Evolutionary conservation across 2,113 vertebrate species (phyloP).

Genomic region (Monopterus albus): DNA sequence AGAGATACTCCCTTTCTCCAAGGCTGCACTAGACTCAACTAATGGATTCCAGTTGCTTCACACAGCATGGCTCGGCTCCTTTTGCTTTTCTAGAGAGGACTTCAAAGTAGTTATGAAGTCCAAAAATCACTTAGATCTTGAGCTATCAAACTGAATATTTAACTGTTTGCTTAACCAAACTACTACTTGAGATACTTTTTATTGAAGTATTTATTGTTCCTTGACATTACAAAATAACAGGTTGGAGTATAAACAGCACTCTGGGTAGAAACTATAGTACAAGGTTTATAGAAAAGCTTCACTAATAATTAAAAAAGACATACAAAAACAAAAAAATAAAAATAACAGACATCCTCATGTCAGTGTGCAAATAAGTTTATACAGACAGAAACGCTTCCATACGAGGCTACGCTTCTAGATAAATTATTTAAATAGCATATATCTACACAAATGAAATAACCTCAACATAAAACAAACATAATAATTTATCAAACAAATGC

Average conservation of each 20-base stretch:
- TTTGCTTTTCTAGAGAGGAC: conserved; percentile 42
- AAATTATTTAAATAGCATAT: conserved; percentile 99
- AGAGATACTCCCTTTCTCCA: conserved; percentile 61
- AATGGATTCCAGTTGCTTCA: conserved; percentile 70
- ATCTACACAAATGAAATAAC: conserved; percentile 95
- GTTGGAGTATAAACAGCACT: conserved; percentile 79
- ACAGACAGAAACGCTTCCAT: conserved; percentile 97
- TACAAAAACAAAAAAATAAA: conserved; percentile 82
- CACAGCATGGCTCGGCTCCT: conserved; percentile 35
- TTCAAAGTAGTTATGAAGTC: conserved; percentile 26
- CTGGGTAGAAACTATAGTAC: conserved; percentile 87
- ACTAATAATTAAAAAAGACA: conserved; percentile 86
- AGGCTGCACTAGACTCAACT: conserved; percentile 45
- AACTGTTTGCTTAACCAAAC: conserved; percentile 23
- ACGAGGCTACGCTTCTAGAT: conserved; percentile 93
- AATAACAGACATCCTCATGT: conserved; percentile 88
- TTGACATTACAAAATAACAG: conserved; percentile 80
- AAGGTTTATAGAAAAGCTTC: conserved; percentile 92
- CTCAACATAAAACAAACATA: conserved; percentile 87
- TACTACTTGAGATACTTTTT: conserved; percentile 37
- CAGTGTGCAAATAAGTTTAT: conserved; percentile 98
- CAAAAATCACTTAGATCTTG: conserved; percentile 5
- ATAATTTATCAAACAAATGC: conserved; percentile 94
- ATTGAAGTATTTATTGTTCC: conserved; percentile 80
- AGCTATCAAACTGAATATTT: background rate